phyloP scores from a whole-genome alignment of 2,888 invertebrate genomes.

The Diaprepes abbreviatus region DNA sequence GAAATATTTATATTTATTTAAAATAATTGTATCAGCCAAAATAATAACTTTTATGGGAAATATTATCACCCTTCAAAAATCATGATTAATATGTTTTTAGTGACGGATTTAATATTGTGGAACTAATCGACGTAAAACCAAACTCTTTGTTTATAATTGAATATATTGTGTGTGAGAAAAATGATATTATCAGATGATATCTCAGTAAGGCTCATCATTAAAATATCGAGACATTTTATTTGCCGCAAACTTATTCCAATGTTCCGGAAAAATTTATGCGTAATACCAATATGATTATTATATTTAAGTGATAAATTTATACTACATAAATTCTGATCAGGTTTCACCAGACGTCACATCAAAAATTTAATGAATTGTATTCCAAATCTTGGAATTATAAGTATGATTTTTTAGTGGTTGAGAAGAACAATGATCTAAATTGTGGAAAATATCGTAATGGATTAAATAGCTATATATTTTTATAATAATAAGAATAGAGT shows the following conservation, averaged over 20 bases:
- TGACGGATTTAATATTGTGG: slow-evolving; percentile 16
- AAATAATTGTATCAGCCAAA: slow-evolving; percentile 31
- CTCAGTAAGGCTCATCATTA: slow-evolving; percentile 59
- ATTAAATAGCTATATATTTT: too few species aligned
- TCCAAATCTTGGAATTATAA: too few species aligned
- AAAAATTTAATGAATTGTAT: too few species aligned
- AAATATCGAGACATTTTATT: slow-evolving; percentile 60
- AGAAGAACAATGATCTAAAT: too few species aligned
- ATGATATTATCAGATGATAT: slow-evolving; percentile 37
- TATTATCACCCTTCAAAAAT: slow-evolving; percentile 1
- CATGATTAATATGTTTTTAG: not conserved
- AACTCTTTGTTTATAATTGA: slow-evolving; percentile 40
- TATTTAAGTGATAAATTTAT: too few species aligned
- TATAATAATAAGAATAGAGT: too few species aligned
- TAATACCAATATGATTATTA: slow-evolving; percentile 61
- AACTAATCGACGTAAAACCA: slow-evolving; percentile 34
- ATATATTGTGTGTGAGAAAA: slow-evolving; percentile 30
- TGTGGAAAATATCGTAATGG: too few species aligned
- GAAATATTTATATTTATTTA: slow-evolving; percentile 40
- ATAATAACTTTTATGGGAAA: slow-evolving; percentile 12
- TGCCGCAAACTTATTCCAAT: slow-evolving; percentile 60
- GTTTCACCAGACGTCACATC: too few species aligned
- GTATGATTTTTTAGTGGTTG: too few species aligned
- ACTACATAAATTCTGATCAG: too few species aligned
- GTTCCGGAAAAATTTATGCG: slow-evolving; percentile 62